Evolutionary conservation across 2,797 vertebrate genomes (phyloP).

Genomic region (Centropyge bicolor): DNA sequence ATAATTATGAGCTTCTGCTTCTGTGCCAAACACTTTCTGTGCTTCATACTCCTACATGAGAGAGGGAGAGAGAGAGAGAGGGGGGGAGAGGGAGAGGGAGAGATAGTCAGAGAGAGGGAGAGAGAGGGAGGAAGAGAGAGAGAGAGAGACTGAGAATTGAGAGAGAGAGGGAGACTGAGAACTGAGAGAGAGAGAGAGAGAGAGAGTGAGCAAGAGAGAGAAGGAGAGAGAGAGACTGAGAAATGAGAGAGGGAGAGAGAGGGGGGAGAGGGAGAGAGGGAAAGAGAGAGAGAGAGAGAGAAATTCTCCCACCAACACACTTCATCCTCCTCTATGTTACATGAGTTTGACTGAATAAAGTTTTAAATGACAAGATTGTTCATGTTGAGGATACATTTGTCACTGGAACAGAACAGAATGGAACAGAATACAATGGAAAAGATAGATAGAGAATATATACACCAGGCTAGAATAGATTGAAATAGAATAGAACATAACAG

Average conservation of each 20-base stretch:
- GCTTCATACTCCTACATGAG: conserved; percentile 51
- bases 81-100: background rate
- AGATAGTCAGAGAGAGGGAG: conserved; percentile 16
- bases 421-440: background rate
- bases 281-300: conserved; percentile 14
- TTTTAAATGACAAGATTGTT: conserved; percentile 1
- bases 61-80: conserved; percentile 16
- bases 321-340: background rate
- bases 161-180: background rate
- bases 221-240: conserved; percentile 21
- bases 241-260: conserved; percentile 25
- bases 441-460: background rate
- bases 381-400: background rate
- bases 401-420: background rate
- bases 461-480: background rate
- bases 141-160: conserved; percentile 20
- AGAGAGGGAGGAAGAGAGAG: no score
- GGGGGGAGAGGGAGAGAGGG: conserved; percentile 3
- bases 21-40: conserved; percentile 67
- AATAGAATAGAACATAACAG: background rate
- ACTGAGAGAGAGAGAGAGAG: background rate
- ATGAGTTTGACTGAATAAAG: conserved; percentile 3
- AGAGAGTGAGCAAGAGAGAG: conserved; percentile 11
- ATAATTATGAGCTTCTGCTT: conserved; percentile 79
- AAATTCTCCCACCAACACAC: background rate